These are phyloP conservation scores for Cephalopachus bancanus DNA, from an alignment of 2,797 vertebrate genomes.

Conservation along the genomic window DNA sequence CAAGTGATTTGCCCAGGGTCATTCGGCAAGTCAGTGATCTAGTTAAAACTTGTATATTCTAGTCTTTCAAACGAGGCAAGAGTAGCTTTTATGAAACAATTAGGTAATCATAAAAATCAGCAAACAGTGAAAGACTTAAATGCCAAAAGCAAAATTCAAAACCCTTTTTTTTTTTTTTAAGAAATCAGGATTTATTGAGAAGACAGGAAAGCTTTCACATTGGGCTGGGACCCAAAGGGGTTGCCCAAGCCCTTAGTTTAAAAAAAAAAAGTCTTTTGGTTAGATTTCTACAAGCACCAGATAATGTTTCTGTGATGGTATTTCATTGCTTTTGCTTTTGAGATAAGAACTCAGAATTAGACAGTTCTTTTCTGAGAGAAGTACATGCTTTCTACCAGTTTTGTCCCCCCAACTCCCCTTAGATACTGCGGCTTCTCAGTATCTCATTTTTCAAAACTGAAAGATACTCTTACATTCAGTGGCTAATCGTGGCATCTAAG, in stretches of 20 bases:
- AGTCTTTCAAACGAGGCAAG: conserved; percentile 23
- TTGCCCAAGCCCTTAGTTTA: neutral
- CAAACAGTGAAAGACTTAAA: neutral
- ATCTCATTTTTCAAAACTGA: conserved; percentile 27
- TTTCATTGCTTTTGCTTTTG: conserved; percentile 20
- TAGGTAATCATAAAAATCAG: neutral
- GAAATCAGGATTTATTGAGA: too few species aligned
- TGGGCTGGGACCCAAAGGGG: too few species aligned
- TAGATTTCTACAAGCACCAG: neutral
- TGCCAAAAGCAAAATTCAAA: conserved; percentile 25
- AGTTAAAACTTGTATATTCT: neutral
- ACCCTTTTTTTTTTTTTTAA: neutral
- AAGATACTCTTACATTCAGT: neutral
- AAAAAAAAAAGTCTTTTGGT: neutral
- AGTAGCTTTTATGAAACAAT: neutral
- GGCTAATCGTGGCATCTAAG: neutral
- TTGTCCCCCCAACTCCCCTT: neutral
- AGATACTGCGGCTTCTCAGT: neutral
- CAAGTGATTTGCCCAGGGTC: neutral
- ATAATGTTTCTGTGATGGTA: neutral
- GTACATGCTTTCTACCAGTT: neutral
- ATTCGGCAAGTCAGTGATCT: neutral
- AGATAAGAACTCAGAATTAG: conserved; percentile 23
- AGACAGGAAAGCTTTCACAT: too few species aligned
- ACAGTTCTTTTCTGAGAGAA: conserved; percentile 6